These are phyloP conservation scores for Helostoma temminkii DNA, from an alignment of 2,797 vertebrate genomes.

Conservation along the genomic window DNA sequence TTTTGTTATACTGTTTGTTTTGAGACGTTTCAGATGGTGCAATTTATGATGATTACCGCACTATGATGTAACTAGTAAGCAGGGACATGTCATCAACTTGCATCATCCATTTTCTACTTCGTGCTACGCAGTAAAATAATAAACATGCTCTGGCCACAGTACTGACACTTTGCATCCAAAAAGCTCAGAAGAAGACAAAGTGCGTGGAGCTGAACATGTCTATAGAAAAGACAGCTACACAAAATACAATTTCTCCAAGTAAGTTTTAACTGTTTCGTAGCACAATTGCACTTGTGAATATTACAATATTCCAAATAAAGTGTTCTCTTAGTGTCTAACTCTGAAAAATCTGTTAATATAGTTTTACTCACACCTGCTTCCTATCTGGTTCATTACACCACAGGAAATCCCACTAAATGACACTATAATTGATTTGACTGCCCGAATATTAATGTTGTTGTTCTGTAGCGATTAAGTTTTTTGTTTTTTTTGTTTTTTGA, in stretches of 20 bases:
- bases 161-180: neutral
- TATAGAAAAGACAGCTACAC: neutral
- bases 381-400: neutral
- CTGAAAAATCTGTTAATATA: neutral
- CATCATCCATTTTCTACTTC: no score
- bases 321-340: neutral
- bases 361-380: neutral
- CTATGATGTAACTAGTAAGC: neutral
- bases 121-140: neutral
- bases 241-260: no score
- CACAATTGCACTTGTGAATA: neutral
- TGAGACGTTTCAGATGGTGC: neutral
- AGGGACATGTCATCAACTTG: neutral
- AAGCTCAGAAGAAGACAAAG: neutral
- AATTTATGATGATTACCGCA: no score
- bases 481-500: no score
- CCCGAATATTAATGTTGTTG: neutral
- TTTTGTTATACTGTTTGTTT: neutral
- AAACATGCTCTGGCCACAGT: neutral
- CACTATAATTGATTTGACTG: neutral
- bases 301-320: neutral
- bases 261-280: neutral
- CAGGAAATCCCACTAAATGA: constrained; percentile 10
- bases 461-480: no score
- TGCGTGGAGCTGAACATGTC: no score